Base-by-base conservation (phyloP, 2,797 vertebrate genomes). In the Diplodus puntazzo region DNA sequence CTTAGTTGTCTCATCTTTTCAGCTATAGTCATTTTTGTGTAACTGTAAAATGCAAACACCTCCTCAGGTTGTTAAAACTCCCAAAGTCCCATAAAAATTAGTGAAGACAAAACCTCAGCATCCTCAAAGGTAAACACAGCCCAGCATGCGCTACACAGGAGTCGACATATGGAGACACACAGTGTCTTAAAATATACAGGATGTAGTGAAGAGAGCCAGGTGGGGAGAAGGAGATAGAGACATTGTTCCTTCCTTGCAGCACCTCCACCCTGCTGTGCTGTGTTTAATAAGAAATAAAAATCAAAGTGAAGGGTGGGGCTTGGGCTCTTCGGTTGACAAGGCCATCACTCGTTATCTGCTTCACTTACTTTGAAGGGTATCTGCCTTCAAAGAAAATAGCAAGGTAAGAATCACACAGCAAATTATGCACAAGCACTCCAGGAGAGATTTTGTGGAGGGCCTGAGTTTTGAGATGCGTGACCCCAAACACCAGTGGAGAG, bases 291-390 rank as follows among this genome's bases (percentile, higher is more conserved):
- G 45, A 81, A 71, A 81, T 57, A n/a, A 7, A 68, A 78, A 79
- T 85, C 63, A 85, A 75, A 73, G 71, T 34, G 50, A 65, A 65
- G 45, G 55, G 23, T 14, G 61, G 48, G 39, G 53, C n/a, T 63
- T n/a, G 21, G 20, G 53, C 52, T 77, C 69, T 64, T 25, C 23
- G 52, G 27, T 55, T 82, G 82, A 80, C 67, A 66, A 75, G 72
- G 54, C 76, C 65, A 79, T 82, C 87, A 80, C 82, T 89, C 76
- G 82, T 83, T 84, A 83, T 75, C 78, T 79, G 72, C 18, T n/a
- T 77, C 72, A 60, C 34, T 34, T 34, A 9, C 80, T 85, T 83
- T 86, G 82, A 86, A 69, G 45, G 79, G 30, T 59, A 73, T 87
- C 72, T 82, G 50, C 83, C 82, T 79, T 83, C 59, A 79, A 86